Conservation (phyloP, 2,113 vertebrate genomes). For the Hipposideros armiger region DNA sequence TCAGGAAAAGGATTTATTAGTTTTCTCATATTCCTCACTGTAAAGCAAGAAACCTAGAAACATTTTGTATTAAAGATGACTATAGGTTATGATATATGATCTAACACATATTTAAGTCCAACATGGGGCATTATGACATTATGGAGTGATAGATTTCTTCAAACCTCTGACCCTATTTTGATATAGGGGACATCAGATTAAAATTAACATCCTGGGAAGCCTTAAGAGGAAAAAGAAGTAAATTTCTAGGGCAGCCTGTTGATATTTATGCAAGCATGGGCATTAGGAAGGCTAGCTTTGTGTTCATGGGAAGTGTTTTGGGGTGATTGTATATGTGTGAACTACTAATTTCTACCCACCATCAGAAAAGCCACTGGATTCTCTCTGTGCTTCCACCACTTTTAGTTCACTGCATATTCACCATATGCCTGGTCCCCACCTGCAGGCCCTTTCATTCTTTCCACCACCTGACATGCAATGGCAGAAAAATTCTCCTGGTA, state of each 20-base stretch:
- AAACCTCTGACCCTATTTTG: neutral
- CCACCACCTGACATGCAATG: neutral
- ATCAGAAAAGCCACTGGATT: neutral
- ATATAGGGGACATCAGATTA: neutral
- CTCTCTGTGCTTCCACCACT: neutral
- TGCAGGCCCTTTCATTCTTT: neutral
- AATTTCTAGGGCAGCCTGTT: neutral
- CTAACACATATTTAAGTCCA: neutral
- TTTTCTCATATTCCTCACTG: neutral
- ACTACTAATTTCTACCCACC: neutral
- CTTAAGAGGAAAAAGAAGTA: neutral
- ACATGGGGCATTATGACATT: neutral
- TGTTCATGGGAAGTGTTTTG: neutral
- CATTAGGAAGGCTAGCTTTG: neutral
- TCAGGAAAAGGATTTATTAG: neutral
- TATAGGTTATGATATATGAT: neutral
- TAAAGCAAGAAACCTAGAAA: conserved; percentile 27
- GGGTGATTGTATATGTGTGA: neutral
- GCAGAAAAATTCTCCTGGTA: neutral
- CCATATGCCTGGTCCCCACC: neutral
- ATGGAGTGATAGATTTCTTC: neutral
- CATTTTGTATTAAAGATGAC: conserved; percentile 21
- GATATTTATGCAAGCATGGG: neutral
- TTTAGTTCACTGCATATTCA: neutral
- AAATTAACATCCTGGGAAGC: neutral